phyloP scores from a whole-genome alignment of 64 coral and sea anemone species.

The Hydrozoanthus tunicans region DNA sequence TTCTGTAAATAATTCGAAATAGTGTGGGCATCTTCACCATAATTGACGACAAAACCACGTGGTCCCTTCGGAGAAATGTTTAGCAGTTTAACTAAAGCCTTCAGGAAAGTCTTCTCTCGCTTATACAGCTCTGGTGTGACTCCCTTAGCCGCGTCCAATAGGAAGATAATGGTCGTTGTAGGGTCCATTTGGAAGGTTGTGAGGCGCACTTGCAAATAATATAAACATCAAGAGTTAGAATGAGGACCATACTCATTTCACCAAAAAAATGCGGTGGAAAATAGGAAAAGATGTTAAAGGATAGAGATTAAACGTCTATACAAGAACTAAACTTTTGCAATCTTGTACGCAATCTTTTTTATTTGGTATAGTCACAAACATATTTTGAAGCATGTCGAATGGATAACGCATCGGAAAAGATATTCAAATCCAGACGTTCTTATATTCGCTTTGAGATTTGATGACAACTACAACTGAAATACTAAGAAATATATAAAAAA shows the following conservation, averaged over 20 bases:
- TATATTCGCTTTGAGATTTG: too few species aligned
- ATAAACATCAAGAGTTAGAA: neutral
- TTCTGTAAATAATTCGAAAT: slow-evolving; percentile 33
- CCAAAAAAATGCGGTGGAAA: too few species aligned
- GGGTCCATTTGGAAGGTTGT: slow-evolving; percentile 6
- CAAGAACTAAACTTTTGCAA: too few species aligned
- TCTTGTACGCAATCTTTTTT: too few species aligned
- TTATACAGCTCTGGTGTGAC: slow-evolving; percentile 45
- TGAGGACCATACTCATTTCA: neutral
- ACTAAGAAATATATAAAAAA: too few species aligned
- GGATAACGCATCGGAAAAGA: too few species aligned
- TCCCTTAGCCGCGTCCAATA: slow-evolving; percentile 68
- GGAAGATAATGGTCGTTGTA: slow-evolving; percentile 20
- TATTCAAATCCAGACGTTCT: too few species aligned
- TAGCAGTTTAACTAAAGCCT: slow-evolving; percentile 53
- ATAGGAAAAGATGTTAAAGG: too few species aligned
- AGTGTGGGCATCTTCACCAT: slow-evolving; percentile 41
- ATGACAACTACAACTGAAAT: too few species aligned
- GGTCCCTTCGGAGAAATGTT: slow-evolving; percentile 56
- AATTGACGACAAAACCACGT: slow-evolving; percentile 34
- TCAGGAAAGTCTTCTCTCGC: slow-evolving; percentile 72
- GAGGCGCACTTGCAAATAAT: neutral
- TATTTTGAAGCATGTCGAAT: too few species aligned
- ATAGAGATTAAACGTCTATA: too few species aligned
- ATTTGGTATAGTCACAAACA: too few species aligned